phyloP scores from a whole-genome alignment of 2,113 vertebrate species.

The Jaculus jaculus region DNA sequence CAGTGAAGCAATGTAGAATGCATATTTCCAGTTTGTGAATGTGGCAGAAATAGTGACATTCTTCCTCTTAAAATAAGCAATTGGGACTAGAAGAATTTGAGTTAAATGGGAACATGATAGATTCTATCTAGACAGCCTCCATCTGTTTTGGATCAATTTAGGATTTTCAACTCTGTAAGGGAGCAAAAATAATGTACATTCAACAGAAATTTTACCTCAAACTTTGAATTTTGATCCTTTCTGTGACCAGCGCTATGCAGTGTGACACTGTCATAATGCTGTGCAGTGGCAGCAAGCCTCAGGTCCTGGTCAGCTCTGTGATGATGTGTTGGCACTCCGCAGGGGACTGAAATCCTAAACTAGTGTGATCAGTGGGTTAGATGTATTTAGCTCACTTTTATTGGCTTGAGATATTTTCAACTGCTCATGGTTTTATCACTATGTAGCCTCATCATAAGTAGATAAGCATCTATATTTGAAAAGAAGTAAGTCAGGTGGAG shows the following conservation, averaged over 20 bases:
- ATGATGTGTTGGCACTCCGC: fast-evolving
- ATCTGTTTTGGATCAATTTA: neutral
- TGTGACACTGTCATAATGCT: neutral
- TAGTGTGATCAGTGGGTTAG: neutral
- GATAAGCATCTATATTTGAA: neutral
- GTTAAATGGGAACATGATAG: neutral
- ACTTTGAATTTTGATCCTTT: neutral
- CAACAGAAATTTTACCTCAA: neutral
- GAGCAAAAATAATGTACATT: neutral
- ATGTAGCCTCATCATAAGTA: neutral
- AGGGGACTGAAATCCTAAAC: neutral
- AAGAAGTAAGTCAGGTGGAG: neutral
- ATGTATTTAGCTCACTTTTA: neutral
- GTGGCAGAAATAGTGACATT: neutral
- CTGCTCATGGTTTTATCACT: neutral
- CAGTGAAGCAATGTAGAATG: neutral
- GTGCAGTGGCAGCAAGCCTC: no score
- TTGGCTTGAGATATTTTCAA: neutral
- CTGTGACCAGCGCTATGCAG: no score
- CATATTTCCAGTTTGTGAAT: neutral
- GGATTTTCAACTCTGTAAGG: neutral
- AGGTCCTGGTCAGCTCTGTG: no score
- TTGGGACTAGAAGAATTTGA: neutral
- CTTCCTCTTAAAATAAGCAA: neutral
- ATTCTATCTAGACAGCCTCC: neutral